A percentile compares a stretch with the other conserved stretches of the same genome.
These are phyloP conservation scores for Cryptosula pallasiana DNA, from an alignment of 2,888 invertebrate genomes.

Conservation along the genomic window DNA sequence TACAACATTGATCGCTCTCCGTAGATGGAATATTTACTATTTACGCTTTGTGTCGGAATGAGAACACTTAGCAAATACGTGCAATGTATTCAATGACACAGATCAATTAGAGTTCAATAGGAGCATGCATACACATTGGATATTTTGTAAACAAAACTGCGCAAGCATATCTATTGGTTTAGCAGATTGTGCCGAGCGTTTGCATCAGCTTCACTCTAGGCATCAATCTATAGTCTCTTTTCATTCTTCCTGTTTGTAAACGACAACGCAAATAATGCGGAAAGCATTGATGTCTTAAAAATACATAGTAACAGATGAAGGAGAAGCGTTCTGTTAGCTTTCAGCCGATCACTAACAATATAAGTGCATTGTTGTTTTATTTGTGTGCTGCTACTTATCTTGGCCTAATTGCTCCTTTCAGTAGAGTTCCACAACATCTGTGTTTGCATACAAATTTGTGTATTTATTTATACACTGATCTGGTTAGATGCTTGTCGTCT, in stretches of 20 bases:
- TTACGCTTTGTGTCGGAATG: too few relatives aligned
- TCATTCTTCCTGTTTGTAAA: neutral
- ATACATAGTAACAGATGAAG: neutral
- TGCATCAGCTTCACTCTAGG: neutral
- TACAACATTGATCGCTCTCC: neutral
- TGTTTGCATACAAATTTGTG: too few relatives aligned
- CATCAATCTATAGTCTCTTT: neutral
- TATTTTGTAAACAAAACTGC: neutral
- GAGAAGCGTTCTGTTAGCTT: too few relatives aligned
- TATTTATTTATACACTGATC: too few relatives aligned
- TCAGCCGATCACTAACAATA: too few relatives aligned
- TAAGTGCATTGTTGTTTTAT: too few relatives aligned
- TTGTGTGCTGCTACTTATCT: too few relatives aligned
- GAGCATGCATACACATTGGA: neutral
- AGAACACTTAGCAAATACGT: neutral
- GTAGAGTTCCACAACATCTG: too few relatives aligned
- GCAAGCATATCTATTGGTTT: neutral
- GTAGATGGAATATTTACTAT: neutral
- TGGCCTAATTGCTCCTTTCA: too few relatives aligned
- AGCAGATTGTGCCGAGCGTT: neutral
- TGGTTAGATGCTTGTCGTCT: too few relatives aligned
- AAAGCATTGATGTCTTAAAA: neutral
- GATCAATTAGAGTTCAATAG: neutral
- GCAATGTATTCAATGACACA: neutral
- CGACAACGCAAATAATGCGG: neutral